phyloP scores from a whole-genome alignment of 2,888 invertebrate species.

The Sisyra nigra region DNA sequence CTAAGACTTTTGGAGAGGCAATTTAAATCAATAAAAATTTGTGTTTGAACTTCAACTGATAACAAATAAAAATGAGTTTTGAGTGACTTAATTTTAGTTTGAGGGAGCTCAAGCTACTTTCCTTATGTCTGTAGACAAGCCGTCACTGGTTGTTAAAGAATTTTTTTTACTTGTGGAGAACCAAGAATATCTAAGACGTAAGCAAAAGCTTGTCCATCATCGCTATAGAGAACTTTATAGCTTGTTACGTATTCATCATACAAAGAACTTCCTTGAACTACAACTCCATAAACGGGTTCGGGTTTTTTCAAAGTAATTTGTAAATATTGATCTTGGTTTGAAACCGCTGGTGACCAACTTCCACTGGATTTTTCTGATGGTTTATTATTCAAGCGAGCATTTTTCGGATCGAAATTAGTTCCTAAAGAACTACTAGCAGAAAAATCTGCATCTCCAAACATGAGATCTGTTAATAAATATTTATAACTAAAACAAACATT shows the following conservation, averaged over 20 bases:
- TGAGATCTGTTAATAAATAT: slow-evolving; percentile 23
- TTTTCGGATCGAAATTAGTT: slow-evolving; percentile 28
- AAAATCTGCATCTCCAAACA: slow-evolving; percentile 29
- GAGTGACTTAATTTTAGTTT: too few relatives aligned
- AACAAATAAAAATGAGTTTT: too few relatives aligned
- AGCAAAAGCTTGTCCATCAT: slow-evolving; percentile 43
- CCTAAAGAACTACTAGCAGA: slow-evolving; percentile 33
- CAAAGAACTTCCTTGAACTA: slow-evolving; percentile 51
- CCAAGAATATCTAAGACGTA: slow-evolving; percentile 32
- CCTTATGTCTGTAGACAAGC: too few relatives aligned
- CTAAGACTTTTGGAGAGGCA: background rate
- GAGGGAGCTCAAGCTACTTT: too few relatives aligned
- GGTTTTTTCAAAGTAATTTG: slow-evolving; percentile 46
- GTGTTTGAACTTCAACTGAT: too few relatives aligned
- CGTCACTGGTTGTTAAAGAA: background rate
- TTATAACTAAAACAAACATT: slow-evolving; percentile 19
- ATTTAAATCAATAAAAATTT: too few relatives aligned
- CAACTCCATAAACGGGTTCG: slow-evolving; percentile 57
- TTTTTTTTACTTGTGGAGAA: slow-evolving; percentile 32
- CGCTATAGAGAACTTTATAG: slow-evolving; percentile 55
- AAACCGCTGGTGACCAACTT: slow-evolving; percentile 50
- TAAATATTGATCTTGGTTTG: slow-evolving; percentile 48
- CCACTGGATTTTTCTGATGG: slow-evolving; percentile 25
- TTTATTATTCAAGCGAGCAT: slow-evolving; percentile 21
- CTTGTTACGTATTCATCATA: slow-evolving; percentile 61